Evolutionary conservation across 2,113 vertebrate species (phyloP), one percentile per base, ranked within the genome.

Genomic region (Trachemys scripta): DNA sequence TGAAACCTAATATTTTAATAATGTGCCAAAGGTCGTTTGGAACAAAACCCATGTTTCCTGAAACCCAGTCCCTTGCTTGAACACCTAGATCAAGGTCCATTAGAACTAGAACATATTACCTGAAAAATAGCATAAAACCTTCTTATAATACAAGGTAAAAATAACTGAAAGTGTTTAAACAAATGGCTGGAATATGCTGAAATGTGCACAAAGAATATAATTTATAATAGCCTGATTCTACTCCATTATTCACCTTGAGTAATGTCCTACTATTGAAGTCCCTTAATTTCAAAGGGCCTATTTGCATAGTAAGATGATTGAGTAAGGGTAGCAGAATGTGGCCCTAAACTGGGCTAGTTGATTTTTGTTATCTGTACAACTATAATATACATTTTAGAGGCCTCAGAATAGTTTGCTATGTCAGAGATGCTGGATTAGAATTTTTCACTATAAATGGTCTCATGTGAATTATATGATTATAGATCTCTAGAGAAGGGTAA

Each of bases 161-260:
- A 85, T 91, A 89, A 94, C 89, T 51, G 85, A 42, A 19, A 4
- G 49, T 8, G 93, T 97, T 97, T 95, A 16, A 22, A 75, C 38
- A 75, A 97, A 95, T 90, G 96, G 87, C 95, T 93, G 93, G 89
- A 95, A 91, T 90, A 92, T 96, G 93, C 95, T 95, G 95, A 92
- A 85, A 79, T 86, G n/a, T 72, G 89, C 90, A 85, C 84, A 4
- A 0, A 96, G 93, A 81, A 85, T 5, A 2, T 9, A 82, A 79
- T 47, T 93, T 25, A 3, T 20, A 93, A 90, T 24, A 72, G 25
- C 59, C 90, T 91, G 31, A 69, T 93, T 94, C 89, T 85, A 53
- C 50, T 84, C 27, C 76, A 8, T 88, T 85, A 49, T 12, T 31
- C 83, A 45, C n/a, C 20, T 25, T 22, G 12, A 72, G 20, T 25